A percentile compares a stretch with the other conserved stretches of the same genome.
Conservation (phyloP, 2,113 vertebrate species). For the Dasyurus viverrinus region DNA sequence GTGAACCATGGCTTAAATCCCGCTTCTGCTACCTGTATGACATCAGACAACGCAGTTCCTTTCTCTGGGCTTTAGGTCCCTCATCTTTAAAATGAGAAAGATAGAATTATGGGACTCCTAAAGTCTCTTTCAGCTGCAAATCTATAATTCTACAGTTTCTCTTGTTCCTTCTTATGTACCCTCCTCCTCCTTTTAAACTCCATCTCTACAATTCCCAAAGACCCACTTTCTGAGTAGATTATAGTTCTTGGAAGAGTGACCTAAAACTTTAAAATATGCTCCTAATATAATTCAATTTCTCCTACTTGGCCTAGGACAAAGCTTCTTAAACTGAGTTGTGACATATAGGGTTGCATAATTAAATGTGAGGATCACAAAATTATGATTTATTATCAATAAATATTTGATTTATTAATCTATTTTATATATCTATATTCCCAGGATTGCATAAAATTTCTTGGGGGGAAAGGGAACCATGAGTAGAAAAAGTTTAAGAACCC, state of each 20-base stretch:
- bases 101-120: background rate
- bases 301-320: background rate
- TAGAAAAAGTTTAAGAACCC: too few relatives aligned
- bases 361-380: too few relatives aligned
- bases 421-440: too few relatives aligned
- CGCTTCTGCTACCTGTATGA: background rate
- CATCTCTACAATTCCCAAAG: background rate
- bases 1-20: background rate
- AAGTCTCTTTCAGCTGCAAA: background rate
- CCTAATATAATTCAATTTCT: background rate
- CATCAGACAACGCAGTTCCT: background rate
- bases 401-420: too few relatives aligned
- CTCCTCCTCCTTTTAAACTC: background rate
- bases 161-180: background rate
- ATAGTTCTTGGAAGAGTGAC: background rate
- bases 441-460: too few relatives aligned
- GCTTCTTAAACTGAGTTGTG: too few relatives aligned
- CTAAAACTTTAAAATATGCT: background rate
- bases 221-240: background rate
- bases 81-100: background rate
- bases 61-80: background rate
- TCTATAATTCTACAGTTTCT: too few relatives aligned
- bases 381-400: too few relatives aligned
- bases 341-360: too few relatives aligned
- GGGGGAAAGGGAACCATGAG: too few relatives aligned